Conservation (phyloP, 2,797 vertebrate genomes). For the Oryzias sinensis region DNA sequence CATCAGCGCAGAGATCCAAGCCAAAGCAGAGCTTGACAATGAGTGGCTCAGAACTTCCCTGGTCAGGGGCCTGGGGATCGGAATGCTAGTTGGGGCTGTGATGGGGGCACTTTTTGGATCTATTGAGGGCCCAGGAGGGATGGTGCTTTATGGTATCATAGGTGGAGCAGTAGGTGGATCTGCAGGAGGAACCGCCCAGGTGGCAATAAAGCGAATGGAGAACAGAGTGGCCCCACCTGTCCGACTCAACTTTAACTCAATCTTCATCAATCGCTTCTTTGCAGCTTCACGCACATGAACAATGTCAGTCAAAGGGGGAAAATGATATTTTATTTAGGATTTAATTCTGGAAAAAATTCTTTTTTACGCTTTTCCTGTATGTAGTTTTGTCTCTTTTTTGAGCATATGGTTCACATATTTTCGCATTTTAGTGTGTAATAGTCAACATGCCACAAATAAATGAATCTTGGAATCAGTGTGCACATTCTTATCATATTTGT, state of each 20-base stretch:
- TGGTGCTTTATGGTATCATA: constrained; percentile 70
- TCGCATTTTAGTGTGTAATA: too few species aligned
- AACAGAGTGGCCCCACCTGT: constrained; percentile 63
- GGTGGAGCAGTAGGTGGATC: constrained; percentile 71
- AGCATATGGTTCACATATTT: neutral
- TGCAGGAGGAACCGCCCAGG: constrained; percentile 73
- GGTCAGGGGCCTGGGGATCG: constrained; percentile 64
- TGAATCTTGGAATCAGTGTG: neutral
- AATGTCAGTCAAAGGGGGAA: neutral
- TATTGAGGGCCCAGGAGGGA: constrained; percentile 73
- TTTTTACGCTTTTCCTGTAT: too few species aligned
- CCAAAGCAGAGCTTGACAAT: constrained; percentile 72
- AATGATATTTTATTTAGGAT: neutral
- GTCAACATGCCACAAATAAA: too few species aligned
- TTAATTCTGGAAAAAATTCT: too few species aligned
- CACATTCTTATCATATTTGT: neutral
- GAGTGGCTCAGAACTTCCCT: constrained; percentile 73
- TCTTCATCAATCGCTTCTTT: constrained; percentile 79
- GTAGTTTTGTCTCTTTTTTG: neutral
- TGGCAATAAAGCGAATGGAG: constrained; percentile 75
- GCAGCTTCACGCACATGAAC: constrained; percentile 47
- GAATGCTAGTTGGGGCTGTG: constrained; percentile 65
- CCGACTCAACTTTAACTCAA: constrained; percentile 75
- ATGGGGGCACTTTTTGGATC: constrained; percentile 70
- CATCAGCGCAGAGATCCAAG: constrained; percentile 57